These are phyloP conservation scores for Menura novaehollandiae DNA, from an alignment of 2,113 vertebrate genomes.

Conservation along the genomic window DNA sequence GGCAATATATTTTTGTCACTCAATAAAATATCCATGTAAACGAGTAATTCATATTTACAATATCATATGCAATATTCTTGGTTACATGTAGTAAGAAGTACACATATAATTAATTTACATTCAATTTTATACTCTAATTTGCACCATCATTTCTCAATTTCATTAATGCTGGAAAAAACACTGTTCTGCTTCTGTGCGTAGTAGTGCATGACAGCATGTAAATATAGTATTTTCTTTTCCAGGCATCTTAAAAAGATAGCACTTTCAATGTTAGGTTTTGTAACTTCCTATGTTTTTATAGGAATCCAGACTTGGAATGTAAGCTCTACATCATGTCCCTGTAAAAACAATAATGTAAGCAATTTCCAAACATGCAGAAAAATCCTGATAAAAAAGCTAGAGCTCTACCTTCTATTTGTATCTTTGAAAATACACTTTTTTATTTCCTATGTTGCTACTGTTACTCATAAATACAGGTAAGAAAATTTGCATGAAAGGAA, in stretches of 20 bases:
- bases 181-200: neutral
- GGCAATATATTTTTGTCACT: neutral
- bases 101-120: neutral
- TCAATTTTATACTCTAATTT: neutral
- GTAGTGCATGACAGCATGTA: neutral
- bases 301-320: neutral
- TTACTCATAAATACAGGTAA: neutral
- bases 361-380: neutral
- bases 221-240: neutral
- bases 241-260: neutral
- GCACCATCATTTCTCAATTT: neutral
- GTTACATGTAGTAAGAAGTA: neutral
- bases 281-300: neutral
- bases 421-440: neutral
- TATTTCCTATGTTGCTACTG: neutral
- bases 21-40: slow-evolving; percentile 17
- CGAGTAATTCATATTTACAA: slow-evolving; percentile 33
- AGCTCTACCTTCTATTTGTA: neutral
- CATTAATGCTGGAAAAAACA: neutral
- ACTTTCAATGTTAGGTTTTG: neutral
- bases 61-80: neutral
- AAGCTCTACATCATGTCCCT: neutral
- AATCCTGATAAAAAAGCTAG: neutral
- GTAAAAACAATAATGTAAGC: neutral
- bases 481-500: neutral